Evolutionary conservation across 2,113 vertebrate genomes (phyloP).

Genomic region (Arvicanthis niloticus): DNA sequence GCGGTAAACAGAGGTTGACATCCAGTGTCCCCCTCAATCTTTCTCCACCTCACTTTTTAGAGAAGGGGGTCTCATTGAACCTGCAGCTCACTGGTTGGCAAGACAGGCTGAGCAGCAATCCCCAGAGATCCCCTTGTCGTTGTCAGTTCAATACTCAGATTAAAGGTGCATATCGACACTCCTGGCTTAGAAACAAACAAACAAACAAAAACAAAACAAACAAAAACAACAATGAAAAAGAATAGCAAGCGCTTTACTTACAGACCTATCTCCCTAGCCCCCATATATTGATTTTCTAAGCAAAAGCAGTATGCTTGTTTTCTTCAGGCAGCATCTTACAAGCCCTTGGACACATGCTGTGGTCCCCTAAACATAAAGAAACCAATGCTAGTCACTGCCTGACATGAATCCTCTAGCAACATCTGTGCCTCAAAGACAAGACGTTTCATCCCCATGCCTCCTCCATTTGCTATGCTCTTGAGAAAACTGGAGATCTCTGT

Average conservation of each 20-base stretch:
- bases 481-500: conserved; percentile 26
- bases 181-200: neutral
- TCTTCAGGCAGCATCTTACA: neutral
- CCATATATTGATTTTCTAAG: neutral
- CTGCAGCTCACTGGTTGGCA: neutral
- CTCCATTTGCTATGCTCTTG: neutral
- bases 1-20: neutral
- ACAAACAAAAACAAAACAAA: neutral
- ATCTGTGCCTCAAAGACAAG: neutral
- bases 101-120: neutral
- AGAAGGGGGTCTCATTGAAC: neutral
- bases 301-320: neutral
- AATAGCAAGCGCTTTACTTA: neutral
- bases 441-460: neutral
- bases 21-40: neutral
- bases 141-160: neutral
- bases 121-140: neutral
- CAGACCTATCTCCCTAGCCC: neutral
- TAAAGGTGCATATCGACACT: neutral
- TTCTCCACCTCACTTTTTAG: neutral
- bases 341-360: neutral
- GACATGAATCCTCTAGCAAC: neutral
- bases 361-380: neutral
- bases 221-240: accelerated
- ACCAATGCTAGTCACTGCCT: neutral